Base-by-base conservation (phyloP, 1,140 invertebrate species). In the Anastatus disparis region DNA sequence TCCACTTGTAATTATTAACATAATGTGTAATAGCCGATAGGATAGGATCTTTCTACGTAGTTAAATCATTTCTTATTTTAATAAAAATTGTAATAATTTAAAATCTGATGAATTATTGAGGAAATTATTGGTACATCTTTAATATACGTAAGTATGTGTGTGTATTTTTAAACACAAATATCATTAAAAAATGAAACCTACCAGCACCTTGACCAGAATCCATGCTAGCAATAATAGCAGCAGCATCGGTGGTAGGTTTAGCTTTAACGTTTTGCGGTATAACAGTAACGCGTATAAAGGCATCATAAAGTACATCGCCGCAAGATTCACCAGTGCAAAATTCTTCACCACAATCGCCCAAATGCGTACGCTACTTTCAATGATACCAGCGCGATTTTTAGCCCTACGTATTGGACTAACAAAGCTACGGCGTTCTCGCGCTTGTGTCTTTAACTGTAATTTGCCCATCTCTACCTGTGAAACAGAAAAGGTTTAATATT, bases 331-430 rank as follows among this genome's bases (percentile, higher is more conserved):
- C 92, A 76, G 89, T 90, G 78, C 94, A 96, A 84, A 94, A 93
- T 82, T 96, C 94, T 78, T 95, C 93, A 2, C 91, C 91, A 75
- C 94, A 96, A 78, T 95, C 93, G 0, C 84, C 76, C 94, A 96
- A 12, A 91, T 90, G 48, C 92, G 85, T 9, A 91, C 88, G 61
- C 91, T 89, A 8, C 90, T 92, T 78, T 94, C 93, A n/a, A 92
- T 88, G 61, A 94, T 91, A 1, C 93, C 91, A 1, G 93, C 89
- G 68, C 91, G 91, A 77, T 92, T 94, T 85, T 94, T 95, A 17
- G 87, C 90, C 75, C 90, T 92, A 77, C 89, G 89, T 3, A 93
- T 88, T 75, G 90, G 89, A 63, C 88, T 89, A 8, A 85, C 80
- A 8, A 87, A 87, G 22, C 89, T 89, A 29, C 90, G 85, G 64